Evolutionary conservation across 1,140 invertebrate genomes (phyloP), one percentile per base, ranked within the genome.

Genomic region (Telenomus remus): DNA sequence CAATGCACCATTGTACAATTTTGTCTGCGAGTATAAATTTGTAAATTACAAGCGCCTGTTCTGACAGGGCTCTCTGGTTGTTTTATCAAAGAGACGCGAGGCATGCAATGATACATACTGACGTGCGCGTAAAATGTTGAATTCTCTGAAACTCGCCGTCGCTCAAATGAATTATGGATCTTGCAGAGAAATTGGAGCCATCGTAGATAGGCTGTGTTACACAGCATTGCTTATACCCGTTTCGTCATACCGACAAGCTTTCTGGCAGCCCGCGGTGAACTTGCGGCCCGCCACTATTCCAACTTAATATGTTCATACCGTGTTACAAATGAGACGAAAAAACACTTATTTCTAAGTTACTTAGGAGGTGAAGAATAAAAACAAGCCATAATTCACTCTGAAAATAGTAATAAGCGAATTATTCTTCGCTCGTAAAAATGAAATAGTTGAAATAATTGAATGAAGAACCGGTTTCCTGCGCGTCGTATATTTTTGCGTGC

Each of bases 201-300:
- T 61, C 60, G 64, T 56, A 66, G 55, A 79, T 79, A 50, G 64
- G 55, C 72, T 59, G 59, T 66, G 37, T 76, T 69, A 72, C 64
- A 61, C 47, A 42, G 71, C 71, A 69, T 78, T 75, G 60, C 72
- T 76, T 76, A n/a, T n/a, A 78, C 65, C 63, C 35, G 19, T 19
- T 83, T 78, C 76, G 80, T 83, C 79, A 79, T 81, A 81, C 19
- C 61, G 48, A 44, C 66, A 6, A 77, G 68, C 79, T 76, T 80
- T 83, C 76, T 50, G 61, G 34, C 55, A 70, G 54, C 64, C 42
- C 48, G 54, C 78, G 79, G 39, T 72, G 76, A 78, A 15, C 48
- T 69, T 79, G 81, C 55, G 78, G 80, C 51, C 43, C 42, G 76
- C 71, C 65, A 37, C 47, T 56, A 43, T 33, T 37, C 57, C 53